Evolutionary conservation across 2,113 vertebrate species (phyloP).

Genomic region (Gavialis gangeticus): DNA sequence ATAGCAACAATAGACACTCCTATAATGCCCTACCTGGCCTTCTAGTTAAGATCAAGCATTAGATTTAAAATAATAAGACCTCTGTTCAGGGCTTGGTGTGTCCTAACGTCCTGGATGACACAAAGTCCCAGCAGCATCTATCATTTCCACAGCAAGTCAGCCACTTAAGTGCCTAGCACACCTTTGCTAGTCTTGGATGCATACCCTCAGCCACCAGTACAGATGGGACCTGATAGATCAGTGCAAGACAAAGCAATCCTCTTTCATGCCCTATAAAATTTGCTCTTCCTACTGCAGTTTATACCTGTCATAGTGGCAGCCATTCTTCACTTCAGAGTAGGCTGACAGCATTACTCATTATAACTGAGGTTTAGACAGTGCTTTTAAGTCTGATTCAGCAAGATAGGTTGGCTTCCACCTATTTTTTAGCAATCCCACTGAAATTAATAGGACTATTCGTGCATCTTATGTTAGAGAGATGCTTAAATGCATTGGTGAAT

Average conservation of each 20-base stretch:
- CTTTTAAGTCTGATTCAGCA: not conserved
- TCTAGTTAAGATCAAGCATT: not conserved
- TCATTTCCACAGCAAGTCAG: not conserved
- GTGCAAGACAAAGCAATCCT: not conserved
- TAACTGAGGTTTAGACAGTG: rapidly evolving
- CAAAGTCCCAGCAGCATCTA: not conserved
- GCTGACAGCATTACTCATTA: not conserved
- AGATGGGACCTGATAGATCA: rapidly evolving
- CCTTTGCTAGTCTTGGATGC: too few relatives aligned
- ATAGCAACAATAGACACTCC: not conserved
- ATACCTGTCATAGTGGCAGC: not conserved
- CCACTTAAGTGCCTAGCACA: too few relatives aligned
- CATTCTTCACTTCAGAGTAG: not conserved
- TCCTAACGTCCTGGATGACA: not conserved
- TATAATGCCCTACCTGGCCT: conserved; percentile 7
- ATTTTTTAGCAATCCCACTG: not conserved
- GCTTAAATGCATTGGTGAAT: not conserved
- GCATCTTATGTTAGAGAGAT: not conserved
- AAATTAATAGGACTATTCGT: not conserved
- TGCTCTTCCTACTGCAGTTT: too few relatives aligned
- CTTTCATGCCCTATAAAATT: too few relatives aligned
- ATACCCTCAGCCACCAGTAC: rapidly evolving
- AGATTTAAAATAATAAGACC: conserved; percentile 1
- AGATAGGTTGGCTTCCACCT: not conserved
- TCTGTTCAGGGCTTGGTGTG: not conserved